These are phyloP conservation scores for Lagria hirta DNA, from an alignment of 2,888 invertebrate genomes.

Conservation along the genomic window DNA sequence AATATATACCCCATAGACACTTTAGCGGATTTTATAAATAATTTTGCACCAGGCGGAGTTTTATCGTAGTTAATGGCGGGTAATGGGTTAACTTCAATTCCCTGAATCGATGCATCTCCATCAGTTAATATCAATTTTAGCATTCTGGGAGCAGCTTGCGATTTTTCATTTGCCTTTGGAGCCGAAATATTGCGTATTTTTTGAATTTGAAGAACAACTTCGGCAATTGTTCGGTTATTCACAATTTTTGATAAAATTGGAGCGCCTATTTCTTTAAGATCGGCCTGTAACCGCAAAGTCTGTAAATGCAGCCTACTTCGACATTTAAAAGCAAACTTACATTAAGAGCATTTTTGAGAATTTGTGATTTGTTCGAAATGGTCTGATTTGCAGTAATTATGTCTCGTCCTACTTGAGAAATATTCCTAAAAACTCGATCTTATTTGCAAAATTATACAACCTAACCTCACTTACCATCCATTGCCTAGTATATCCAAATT, in stretches of 20 bases:
- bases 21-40: conserved; percentile 67
- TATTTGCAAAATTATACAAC: conserved; percentile 1
- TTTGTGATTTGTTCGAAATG: conserved; percentile 63
- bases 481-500: conserved; percentile 34
- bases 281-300: conserved; percentile 59
- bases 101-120: conserved; percentile 76
- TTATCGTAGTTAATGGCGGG: conserved; percentile 69
- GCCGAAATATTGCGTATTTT: conserved; percentile 86
- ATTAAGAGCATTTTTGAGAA: conserved; percentile 68
- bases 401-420: conserved; percentile 71
- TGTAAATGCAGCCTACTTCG: conserved; percentile 18
- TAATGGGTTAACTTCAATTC: conserved; percentile 74
- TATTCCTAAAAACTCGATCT: conserved; percentile 66
- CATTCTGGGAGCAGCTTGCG: conserved; percentile 78
- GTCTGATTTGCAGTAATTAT: conserved; percentile 65
- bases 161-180: conserved; percentile 88
- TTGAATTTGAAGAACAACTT: conserved; percentile 80
- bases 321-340: conserved; percentile 62
- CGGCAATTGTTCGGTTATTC: conserved; percentile 50
- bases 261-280: conserved; percentile 80
- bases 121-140: conserved; percentile 83
- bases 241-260: conserved; percentile 71
- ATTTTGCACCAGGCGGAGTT: conserved; percentile 88
- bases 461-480: conserved; percentile 37
- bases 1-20: conserved; percentile 65